Evolutionary conservation across 2,888 invertebrate genomes (phyloP).

Genomic region (Latrodectus hesperus): DNA sequence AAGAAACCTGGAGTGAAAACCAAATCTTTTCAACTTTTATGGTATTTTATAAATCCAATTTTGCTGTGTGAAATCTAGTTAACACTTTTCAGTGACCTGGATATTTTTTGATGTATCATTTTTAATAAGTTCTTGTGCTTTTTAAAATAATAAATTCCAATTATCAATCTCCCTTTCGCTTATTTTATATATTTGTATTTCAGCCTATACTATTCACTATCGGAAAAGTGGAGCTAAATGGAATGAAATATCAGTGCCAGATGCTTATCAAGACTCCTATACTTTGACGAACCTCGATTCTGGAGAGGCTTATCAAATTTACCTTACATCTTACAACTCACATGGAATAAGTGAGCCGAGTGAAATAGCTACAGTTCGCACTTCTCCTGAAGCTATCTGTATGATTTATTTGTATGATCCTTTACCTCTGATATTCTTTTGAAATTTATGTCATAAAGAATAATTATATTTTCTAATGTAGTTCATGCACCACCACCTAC

Average conservation of each 20-base stretch:
- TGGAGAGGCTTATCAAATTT: slow-evolving; percentile 57
- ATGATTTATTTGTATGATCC: slow-evolving; percentile 1
- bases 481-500: slow-evolving; percentile 21
- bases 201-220: slow-evolving; percentile 60
- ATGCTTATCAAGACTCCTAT: slow-evolving; percentile 48
- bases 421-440: not conserved
- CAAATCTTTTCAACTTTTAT: no score
- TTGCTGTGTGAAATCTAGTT: no score
- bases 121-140: no score
- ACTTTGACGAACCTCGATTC: slow-evolving; percentile 63
- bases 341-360: slow-evolving; percentile 67
- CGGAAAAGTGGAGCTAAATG: slow-evolving; percentile 53
- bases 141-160: no score
- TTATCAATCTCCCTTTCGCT: no score
- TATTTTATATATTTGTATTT: not conserved
- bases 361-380: slow-evolving; percentile 65
- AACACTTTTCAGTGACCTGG: no score
- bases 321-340: slow-evolving; percentile 39
- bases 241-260: slow-evolving; percentile 61
- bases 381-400: slow-evolving; percentile 60
- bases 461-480: not conserved
- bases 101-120: no score
- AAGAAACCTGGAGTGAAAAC: no score
- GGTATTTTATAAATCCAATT: not conserved
- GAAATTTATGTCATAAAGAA: not conserved